A percentile compares a stretch with the other conserved stretches of the same genome.
Conservation (phyloP, 1,140 invertebrate genomes). For the Agraylea sexmaculata region DNA sequence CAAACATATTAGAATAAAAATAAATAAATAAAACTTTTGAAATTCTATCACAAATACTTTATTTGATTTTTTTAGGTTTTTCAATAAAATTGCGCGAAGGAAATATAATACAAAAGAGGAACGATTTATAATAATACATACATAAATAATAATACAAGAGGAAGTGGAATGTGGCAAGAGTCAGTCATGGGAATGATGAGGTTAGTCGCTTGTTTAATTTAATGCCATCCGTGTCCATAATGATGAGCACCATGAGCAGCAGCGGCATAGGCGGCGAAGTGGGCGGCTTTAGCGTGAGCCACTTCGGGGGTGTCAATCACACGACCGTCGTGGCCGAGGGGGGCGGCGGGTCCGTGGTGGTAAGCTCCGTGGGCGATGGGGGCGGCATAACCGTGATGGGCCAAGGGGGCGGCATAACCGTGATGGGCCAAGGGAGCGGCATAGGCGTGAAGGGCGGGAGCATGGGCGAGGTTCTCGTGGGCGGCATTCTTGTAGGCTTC, state of each 20-base stretch:
- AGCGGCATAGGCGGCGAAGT: constrained; percentile 26
- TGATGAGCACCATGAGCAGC: not conserved
- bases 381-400: constrained; percentile 21
- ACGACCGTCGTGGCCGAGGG: constrained; percentile 22
- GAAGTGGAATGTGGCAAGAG: too few species aligned
- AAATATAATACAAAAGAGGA: too few species aligned
- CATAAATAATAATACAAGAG: too few species aligned
- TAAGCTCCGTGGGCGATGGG: constrained; percentile 19
- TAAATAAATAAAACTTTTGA: not conserved
- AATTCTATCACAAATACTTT: too few species aligned
- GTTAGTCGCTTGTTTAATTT: too few species aligned
- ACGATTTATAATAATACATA: too few species aligned
- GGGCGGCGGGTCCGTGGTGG: constrained; percentile 10
- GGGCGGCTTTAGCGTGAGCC: constrained; percentile 10
- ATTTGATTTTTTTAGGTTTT: too few species aligned
- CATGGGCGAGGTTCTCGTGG: too few species aligned
- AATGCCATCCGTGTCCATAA: constrained; percentile 17
- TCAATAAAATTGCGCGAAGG: too few species aligned
- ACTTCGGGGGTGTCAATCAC: constrained; percentile 8
- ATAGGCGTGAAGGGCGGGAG: constrained; percentile 1
- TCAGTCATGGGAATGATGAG: too few species aligned
- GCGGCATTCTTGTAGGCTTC: constrained; percentile 29
- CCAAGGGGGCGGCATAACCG: constrained; percentile 21
- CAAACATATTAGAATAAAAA: not conserved
- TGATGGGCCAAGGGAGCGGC: not conserved